Conservation (phyloP, 1,140 invertebrate genomes). For the Chlorops oryzae region DNA sequence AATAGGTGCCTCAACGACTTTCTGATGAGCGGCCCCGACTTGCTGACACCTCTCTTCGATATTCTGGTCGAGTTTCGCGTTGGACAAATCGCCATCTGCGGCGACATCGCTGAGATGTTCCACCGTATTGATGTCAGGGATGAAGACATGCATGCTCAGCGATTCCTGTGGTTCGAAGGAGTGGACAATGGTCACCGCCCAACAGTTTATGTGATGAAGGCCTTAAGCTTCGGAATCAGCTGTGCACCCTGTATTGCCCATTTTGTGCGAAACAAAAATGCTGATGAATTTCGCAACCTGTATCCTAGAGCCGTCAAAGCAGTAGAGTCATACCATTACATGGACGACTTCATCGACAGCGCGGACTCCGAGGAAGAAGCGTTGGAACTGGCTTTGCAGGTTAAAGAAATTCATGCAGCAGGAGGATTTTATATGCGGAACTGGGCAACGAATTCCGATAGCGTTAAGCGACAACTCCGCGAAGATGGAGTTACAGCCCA, state of each 20-base stretch:
- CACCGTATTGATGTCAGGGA: slow-evolving; percentile 29
- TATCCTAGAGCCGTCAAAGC: neutral
- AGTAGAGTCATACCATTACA: too few species aligned
- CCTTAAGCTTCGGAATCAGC: neutral
- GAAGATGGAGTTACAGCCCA: too few species aligned
- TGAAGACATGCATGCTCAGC: slow-evolving; percentile 12
- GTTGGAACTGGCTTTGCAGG: too few species aligned
- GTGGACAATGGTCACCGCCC: too few species aligned
- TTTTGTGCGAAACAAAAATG: neutral
- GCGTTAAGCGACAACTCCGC: too few species aligned
- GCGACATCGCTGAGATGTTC: slow-evolving; percentile 31
- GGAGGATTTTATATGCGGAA: too few species aligned
- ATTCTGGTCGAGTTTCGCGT: slow-evolving; percentile 35
- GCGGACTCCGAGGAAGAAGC: too few species aligned
- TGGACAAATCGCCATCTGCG: slow-evolving; percentile 19
- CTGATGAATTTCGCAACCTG: too few species aligned
- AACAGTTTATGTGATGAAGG: neutral
- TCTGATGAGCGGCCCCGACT: slow-evolving; percentile 25
- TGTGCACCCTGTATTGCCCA: neutral
- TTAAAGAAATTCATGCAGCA: too few species aligned
- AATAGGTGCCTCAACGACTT: slow-evolving; percentile 25
- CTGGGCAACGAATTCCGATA: too few species aligned
- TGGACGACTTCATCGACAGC: too few species aligned
- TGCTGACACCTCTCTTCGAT: slow-evolving; percentile 25
- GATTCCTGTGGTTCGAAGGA: slow-evolving; percentile 30